Evolutionary conservation across 2,113 vertebrate species (phyloP).

Genomic region (Cyphomyrus discorhynchus): DNA sequence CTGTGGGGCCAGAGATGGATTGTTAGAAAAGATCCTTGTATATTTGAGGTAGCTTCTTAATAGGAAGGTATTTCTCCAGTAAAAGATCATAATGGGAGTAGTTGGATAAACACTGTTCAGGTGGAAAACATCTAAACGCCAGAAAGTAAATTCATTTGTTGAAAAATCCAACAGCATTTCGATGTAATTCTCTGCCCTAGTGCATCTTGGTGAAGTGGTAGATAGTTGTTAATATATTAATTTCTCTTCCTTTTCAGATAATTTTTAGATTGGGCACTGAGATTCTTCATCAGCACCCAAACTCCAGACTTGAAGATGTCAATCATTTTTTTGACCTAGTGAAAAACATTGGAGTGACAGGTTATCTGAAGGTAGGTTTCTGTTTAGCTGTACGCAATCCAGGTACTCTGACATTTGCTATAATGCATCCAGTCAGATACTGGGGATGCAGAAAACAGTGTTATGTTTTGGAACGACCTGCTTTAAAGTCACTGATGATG

Average conservation of each 20-base stretch:
- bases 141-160: not conserved
- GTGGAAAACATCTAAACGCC: not conserved
- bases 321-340: conserved; percentile 73
- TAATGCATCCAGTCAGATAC: not conserved
- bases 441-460: not conserved
- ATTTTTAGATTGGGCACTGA: conserved; percentile 78
- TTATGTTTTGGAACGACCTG: not conserved
- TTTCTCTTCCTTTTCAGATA: conserved; percentile 49
- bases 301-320: conserved; percentile 63
- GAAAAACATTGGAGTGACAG: conserved; percentile 73
- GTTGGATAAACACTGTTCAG: not conserved
- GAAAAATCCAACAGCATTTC: not conserved
- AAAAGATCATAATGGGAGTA: not conserved
- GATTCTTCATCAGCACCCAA: conserved; percentile 76
- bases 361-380: conserved; percentile 71
- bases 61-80: not conserved
- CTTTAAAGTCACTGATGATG: not conserved
- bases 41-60: not conserved
- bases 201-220: not conserved
- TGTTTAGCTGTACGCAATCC: not conserved
- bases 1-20: not conserved
- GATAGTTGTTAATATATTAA: not conserved
- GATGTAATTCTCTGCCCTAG: not conserved
- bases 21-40: not conserved
- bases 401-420: not conserved